phyloP scores from a whole-genome alignment of 2,113 vertebrate genomes.

The Dunckerocampus dactyliophorus region DNA sequence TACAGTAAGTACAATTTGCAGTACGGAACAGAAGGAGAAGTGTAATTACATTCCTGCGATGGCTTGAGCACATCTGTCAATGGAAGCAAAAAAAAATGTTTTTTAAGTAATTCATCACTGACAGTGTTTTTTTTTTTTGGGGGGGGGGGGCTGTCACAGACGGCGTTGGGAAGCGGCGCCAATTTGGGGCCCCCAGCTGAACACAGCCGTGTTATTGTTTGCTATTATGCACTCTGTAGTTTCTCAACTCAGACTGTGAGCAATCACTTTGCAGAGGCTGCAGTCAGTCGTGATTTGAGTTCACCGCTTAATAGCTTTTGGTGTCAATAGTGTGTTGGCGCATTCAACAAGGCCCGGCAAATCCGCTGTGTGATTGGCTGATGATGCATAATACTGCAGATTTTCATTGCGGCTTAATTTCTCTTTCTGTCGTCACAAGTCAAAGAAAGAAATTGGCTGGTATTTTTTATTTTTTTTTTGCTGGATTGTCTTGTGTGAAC shows the following conservation, averaged over 20 bases:
- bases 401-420: neutral
- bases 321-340: constrained; percentile 32
- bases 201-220: constrained; percentile 39
- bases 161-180: constrained; percentile 6
- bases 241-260: constrained; percentile 42
- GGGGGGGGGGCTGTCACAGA: neutral
- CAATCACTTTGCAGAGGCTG: constrained; percentile 34
- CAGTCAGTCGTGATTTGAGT: constrained; percentile 36
- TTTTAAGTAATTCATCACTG: constrained; percentile 31
- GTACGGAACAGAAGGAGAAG: neutral
- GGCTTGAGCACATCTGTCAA: constrained; percentile 20
- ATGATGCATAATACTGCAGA: constrained; percentile 13
- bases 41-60: neutral
- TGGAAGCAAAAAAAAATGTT: constrained; percentile 13
- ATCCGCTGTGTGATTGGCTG: constrained; percentile 12
- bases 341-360: constrained; percentile 13
- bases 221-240: constrained; percentile 21
- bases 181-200: constrained; percentile 38
- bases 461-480: neutral
- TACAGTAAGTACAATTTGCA: neutral
- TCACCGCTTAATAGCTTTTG: constrained; percentile 39
- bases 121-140: constrained; percentile 15
- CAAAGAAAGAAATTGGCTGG: neutral
- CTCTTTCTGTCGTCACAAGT: neutral
- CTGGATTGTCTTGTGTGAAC: neutral